Conservation (phyloP, 2,797 vertebrate genomes). For the Typhlichthys eigenmanni region DNA sequence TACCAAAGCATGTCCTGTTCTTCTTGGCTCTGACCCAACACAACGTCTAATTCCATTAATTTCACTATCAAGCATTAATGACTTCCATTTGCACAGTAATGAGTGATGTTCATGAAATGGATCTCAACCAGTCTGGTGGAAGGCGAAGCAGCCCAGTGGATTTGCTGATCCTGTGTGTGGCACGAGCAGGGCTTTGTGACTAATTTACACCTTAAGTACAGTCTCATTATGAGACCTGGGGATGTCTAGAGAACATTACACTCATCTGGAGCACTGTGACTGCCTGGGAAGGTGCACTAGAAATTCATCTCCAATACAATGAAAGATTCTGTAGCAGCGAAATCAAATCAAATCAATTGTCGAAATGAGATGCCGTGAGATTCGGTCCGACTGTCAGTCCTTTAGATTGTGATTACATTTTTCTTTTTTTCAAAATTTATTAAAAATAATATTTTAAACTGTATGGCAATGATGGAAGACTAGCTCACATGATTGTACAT, state of each 20-base stretch:
- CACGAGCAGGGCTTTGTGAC: conserved; percentile 58
- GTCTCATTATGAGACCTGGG: conserved; percentile 52
- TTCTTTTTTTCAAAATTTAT: neutral
- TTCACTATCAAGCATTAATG: conserved; percentile 66
- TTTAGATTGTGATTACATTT: neutral
- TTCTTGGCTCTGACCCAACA: conserved; percentile 44
- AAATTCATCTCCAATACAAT: conserved; percentile 9
- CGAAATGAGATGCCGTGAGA: conserved; percentile 14
- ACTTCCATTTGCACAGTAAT: conserved; percentile 72
- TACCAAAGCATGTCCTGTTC: conserved; percentile 10
- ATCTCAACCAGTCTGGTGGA: conserved; percentile 58
- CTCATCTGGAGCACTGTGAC: conserved; percentile 23
- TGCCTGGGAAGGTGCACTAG: conserved; percentile 11
- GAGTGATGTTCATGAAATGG: conserved; percentile 64
- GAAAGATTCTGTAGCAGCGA: neutral
- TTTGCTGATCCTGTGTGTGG: conserved; percentile 50
- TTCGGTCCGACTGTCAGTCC: conserved; percentile 19
- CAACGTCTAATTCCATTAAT: conserved; percentile 64
- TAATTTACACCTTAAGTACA: conserved; percentile 69
- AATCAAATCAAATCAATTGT: conserved; percentile 13
- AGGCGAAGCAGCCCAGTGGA: conserved; percentile 52
- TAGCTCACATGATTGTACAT: conserved; percentile 20
- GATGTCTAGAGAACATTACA: conserved; percentile 42
- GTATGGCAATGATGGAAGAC: too few species aligned
- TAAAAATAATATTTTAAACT: neutral